Base-by-base conservation (phyloP, 2,113 vertebrate genomes). In the Seriola aureovittata region DNA sequence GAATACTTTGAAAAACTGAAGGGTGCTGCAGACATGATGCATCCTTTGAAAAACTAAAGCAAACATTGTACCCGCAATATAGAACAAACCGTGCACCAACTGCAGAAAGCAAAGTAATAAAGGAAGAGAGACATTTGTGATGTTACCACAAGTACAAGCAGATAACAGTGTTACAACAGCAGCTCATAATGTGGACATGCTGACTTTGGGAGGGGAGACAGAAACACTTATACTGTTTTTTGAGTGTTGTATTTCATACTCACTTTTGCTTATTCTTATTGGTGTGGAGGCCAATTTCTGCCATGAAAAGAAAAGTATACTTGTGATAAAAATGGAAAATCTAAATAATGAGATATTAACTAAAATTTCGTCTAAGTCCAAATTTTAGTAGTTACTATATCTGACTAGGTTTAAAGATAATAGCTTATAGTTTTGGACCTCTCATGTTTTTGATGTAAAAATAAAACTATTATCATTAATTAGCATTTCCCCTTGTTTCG, bases 161-260 rank as follows among this genome's bases (percentile, higher is more conserved):
- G 36, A 46, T 54, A 44, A 58, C 58, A 75, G 8, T 14, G 38
- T 55, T 25, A 65, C 52, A 57, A 34, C 3, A 2, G 32, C 38
- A 52, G 29, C 29, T 55, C 42, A 34, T 55, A 46, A 78, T 68
- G 48, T 16, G 75, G 60, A 79, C 66, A 78, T 75, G 73, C 50
- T 75, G 77, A 78, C 59, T 80, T 67, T 83, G 46, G 69, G 75
- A 42, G 25, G 1, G 10, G 40, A 79, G 17, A 4, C 1, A 8
- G 42, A 50, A 42, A 68, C 42, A 16, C 21, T 58, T 3, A 25
- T 44, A 16, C 1, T 70, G 6, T 55, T 55, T 23, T n/a, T 55
- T 21, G 1, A n/a, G 21, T 9, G 50, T n/a, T n/a, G 52, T 52
- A 52, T 52, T 52, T 9, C 3, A 9, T 9, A 52, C 19, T 52